Evolutionary conservation across 2,888 invertebrate genomes (phyloP), one percentile per base, ranked within the genome.

Genomic region (Leptinotarsa peninsularis): DNA sequence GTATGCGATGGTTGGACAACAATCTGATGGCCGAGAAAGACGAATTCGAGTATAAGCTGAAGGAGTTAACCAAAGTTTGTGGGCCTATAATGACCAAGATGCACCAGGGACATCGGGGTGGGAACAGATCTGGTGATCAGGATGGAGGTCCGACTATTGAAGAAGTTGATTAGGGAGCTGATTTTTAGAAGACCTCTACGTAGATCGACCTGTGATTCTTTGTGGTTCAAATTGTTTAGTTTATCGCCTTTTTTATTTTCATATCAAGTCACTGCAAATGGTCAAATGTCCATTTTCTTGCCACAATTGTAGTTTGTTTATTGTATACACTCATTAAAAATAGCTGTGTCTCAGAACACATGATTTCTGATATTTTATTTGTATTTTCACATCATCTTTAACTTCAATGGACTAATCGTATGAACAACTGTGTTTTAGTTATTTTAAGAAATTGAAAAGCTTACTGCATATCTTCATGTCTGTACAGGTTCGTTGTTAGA

Each of bases 1-100:
- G 91, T 50, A 87, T 95, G 69, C 90, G 89, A 71, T 95, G 95
- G 95, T 87, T 95, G 77, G 95, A 95, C 84, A 88, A 89, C 84
- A 94, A 93, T 88, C 90, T 89, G 18, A 87, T 90, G 83, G 94
- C 92, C 13, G 93, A 91, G 72, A 91, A 91, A 84, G 93, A 91
- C 27, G 93, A 92, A 85, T 92, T 90, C 82, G 92, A 93, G 76
- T 90, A 91, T 82, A 90, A 89, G 81, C 83, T 92, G 82, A 90
- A 91, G 82, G 93, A 93, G 71, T 67, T 93, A 67, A 91, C 92
- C 82, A 88, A 89, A 67, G 87, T 89, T 1, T 93, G 92, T 84
- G 90, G 85, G 84, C 93, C 91, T 0, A 83, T 91, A 68, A 91
- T 92, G 91, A 89, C 88, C 78, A 91, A 91, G 83, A 83, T 91